Evolutionary conservation across 2,888 invertebrate species (phyloP), one percentile per base, ranked within the genome.

Genomic region (Cryptocephalus primarius): DNA sequence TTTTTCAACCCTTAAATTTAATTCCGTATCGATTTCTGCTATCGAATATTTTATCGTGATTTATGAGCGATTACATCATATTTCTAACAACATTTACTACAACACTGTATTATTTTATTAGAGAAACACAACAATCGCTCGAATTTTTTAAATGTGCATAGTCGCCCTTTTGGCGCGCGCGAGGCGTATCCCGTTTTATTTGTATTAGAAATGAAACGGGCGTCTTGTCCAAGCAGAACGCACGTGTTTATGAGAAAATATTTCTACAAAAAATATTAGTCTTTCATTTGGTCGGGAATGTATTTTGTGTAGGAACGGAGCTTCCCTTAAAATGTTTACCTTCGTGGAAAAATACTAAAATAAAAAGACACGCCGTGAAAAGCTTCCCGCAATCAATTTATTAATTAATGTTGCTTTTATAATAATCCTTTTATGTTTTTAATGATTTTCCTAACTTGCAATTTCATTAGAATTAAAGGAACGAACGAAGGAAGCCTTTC

Each of bases 241-340:
- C 65, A 65, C 65, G 65, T 64, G 66, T 59, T 60, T 56, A 55
- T 54, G 59, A 55, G 58, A 64, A 64, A 64, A 64, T 61, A 59
- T 60, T 58, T 54, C 57, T 54, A 58, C 56, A 65, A 70, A 69
- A 69, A 70, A 70, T 70, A 69, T 70, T 70, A 67, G 68, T 68
- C 65, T 70, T 68, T 69, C 68, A 69, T 70, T 69, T 66, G 55
- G 59, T 59, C 55, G 65, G 64, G 67, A 67, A 67, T 62, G 61
- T 65, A 65, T 67, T 68, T 40, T 31, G 31, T 12, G 31, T 40
- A 31, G 65, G 65, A 68, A 67, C 66, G 62, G 61, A 65, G 65
- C 67, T 36, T 36, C 36, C 11, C 12, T 36, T n/a, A 11, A 11
- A n/a, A 11, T 36, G 36, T 36, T 36, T 36, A 14, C 33, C 42